Evolutionary conservation across 2,113 vertebrate genomes (phyloP).

Genomic region (Sinocyclocheilus rhinocerous): DNA sequence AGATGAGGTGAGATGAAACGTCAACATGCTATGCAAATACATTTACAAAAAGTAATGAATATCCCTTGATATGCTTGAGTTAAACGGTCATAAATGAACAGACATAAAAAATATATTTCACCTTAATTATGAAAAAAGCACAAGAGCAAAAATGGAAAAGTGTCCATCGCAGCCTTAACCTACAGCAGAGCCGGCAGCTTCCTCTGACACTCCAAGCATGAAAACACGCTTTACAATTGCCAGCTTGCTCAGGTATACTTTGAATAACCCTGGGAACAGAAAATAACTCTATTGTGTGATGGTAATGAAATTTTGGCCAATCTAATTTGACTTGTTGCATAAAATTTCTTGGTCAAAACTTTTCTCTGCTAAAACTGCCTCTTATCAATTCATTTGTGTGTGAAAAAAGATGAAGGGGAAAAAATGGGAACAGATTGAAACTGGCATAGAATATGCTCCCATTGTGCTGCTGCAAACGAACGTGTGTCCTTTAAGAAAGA

Average conservation of each 20-base stretch:
- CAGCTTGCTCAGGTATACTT: conserved; percentile 37
- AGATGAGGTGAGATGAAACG: conserved; percentile 78
- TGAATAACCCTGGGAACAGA: conserved; percentile 20
- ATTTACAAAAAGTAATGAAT: conserved; percentile 81
- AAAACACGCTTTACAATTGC: conserved; percentile 37
- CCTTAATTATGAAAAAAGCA: too few species aligned
- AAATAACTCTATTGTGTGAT: conserved; percentile 39
- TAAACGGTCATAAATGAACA: conserved; percentile 81
- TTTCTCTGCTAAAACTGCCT: conserved; percentile 33
- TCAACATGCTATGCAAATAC: conserved; percentile 77
- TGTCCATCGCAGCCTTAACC: too few species aligned
- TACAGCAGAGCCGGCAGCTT: too few species aligned
- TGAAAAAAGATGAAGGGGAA: conserved; percentile 27
- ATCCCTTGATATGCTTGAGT: conserved; percentile 77
- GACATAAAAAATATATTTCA: conserved; percentile 69
- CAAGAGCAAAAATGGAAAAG: too few species aligned
- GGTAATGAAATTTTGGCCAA: conserved; percentile 27
- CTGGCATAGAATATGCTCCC: conserved; percentile 68
- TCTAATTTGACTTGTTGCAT: conserved; percentile 42
- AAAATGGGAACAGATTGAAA: conserved; percentile 66
- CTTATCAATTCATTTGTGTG: conserved; percentile 47
- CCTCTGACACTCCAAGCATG: conserved; percentile 68
- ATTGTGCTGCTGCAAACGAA: conserved; percentile 64
- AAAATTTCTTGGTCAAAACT: conserved; percentile 35
- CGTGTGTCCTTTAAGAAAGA: conserved; percentile 74